A percentile compares a stretch with the other conserved stretches of the same genome.
These are phyloP conservation scores for Scomber japonicus DNA, from an alignment of 2,113 vertebrate species.

Conservation along the genomic window DNA sequence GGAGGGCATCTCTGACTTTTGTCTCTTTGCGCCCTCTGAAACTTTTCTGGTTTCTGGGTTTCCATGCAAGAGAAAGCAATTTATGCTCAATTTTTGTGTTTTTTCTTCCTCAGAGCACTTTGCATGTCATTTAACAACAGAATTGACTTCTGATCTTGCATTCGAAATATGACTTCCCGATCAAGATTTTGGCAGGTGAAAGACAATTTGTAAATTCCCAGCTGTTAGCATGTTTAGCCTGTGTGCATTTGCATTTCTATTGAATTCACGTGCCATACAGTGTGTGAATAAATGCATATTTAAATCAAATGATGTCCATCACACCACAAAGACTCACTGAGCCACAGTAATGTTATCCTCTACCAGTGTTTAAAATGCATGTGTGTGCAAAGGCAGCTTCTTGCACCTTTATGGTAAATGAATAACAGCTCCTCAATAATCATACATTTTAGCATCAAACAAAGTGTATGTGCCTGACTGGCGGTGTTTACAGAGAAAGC, in stretches of 20 bases:
- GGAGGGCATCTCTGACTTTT: slow-evolving; percentile 67
- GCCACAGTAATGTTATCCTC: not conserved
- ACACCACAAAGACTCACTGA: slow-evolving; percentile 2
- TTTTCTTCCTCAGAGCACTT: slow-evolving; percentile 33
- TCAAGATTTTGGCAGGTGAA: slow-evolving; percentile 40
- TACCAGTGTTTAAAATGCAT: not conserved
- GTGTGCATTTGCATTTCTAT: slow-evolving; percentile 16
- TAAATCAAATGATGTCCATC: slow-evolving; percentile 18
- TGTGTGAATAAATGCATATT: slow-evolving; percentile 27
- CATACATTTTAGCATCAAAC: slow-evolving; percentile 67
- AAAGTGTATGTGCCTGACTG: slow-evolving; percentile 20
- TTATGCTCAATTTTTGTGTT: slow-evolving; percentile 55
- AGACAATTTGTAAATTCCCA: slow-evolving; percentile 8
- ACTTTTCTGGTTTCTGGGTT: slow-evolving; percentile 42
- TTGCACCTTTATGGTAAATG: slow-evolving; percentile 3
- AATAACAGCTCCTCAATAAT: slow-evolving; percentile 32
- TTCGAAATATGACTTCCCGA: slow-evolving; percentile 41
- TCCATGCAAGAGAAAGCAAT: slow-evolving; percentile 55
- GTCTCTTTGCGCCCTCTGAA: slow-evolving; percentile 45
- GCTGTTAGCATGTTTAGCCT: slow-evolving; percentile 2
- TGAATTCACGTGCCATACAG: not conserved
- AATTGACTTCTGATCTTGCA: slow-evolving; percentile 45
- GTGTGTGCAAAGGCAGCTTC: not conserved
- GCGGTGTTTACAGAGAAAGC: slow-evolving; percentile 55
- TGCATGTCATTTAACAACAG: slow-evolving; percentile 28